These are phyloP conservation scores for Saccopteryx bilineata DNA, from an alignment of 2,113 vertebrate genomes.

Conservation along the genomic window DNA sequence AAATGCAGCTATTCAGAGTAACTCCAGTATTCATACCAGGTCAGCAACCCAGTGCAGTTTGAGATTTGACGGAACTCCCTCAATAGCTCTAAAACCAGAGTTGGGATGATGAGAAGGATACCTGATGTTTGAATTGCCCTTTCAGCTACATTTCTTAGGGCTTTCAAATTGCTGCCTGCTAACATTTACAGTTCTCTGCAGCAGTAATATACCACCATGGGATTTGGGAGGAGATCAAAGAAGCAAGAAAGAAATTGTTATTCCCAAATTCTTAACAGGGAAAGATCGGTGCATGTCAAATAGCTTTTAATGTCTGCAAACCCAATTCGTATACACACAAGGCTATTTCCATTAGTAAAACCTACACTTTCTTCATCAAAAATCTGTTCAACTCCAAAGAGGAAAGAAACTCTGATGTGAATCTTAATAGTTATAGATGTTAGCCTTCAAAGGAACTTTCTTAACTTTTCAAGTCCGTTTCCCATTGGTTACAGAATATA, in stretches of 20 bases:
- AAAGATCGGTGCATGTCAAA: slow-evolving; percentile 66
- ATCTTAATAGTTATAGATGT: slow-evolving; percentile 65
- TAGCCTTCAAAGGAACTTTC: slow-evolving; percentile 61
- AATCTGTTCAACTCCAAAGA: slow-evolving; percentile 61
- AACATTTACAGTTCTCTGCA: slow-evolving; percentile 75
- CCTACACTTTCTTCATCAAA: slow-evolving; percentile 54
- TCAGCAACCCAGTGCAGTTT: slow-evolving; percentile 8
- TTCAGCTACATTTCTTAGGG: slow-evolving; percentile 61
- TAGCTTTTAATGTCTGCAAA: slow-evolving; percentile 71
- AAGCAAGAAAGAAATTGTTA: slow-evolving; percentile 69
- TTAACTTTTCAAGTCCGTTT: slow-evolving; percentile 51
- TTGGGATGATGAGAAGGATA: slow-evolving; percentile 5
- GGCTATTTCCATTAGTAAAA: slow-evolving; percentile 66
- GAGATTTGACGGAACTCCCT: slow-evolving; percentile 74
- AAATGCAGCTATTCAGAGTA: slow-evolving; percentile 57
- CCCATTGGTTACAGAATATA: slow-evolving; percentile 22
- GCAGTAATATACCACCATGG: slow-evolving; percentile 59
- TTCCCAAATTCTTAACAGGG: slow-evolving; percentile 66
- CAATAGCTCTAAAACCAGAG: slow-evolving; percentile 65
- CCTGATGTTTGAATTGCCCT: slow-evolving; percentile 74
- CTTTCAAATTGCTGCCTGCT: slow-evolving; percentile 67
- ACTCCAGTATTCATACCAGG: slow-evolving; percentile 63
- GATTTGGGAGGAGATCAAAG: slow-evolving; percentile 78
- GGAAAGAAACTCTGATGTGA: slow-evolving; percentile 65
- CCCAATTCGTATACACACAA: slow-evolving; percentile 55